Conservation (phyloP, 2,888 invertebrate species). For the Hemistola chrysoprasaria region DNA sequence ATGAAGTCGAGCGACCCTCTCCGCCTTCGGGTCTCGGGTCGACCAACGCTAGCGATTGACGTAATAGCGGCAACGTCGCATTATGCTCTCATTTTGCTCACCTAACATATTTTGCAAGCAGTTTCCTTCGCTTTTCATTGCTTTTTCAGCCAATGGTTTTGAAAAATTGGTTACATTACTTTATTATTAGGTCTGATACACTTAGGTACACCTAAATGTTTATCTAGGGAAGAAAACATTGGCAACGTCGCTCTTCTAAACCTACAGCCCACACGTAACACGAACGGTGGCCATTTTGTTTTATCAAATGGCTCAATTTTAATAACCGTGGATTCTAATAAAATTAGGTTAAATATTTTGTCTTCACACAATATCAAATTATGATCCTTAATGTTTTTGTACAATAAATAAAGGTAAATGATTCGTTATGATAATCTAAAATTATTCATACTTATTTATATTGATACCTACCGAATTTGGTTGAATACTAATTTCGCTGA, state of each 20-base stretch:
- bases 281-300: neutral
- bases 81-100: conserved; percentile 31
- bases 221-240: too few species aligned
- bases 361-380: too few species aligned
- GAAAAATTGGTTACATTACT: conserved; percentile 1
- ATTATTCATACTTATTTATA: too few species aligned
- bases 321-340: neutral
- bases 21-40: conserved; percentile 33
- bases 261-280: too few species aligned
- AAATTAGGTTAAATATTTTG: too few species aligned
- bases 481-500: neutral
- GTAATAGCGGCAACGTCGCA: conserved; percentile 72
- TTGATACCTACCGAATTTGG: neutral
- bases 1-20: conserved; percentile 50
- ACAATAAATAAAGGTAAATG: too few species aligned
- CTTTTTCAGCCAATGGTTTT: neutral
- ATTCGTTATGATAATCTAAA: too few species aligned
- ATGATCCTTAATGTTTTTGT: too few species aligned
- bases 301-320: neutral
- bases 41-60: conserved; percentile 34
- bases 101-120: conserved; percentile 19
- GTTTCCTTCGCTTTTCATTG: neutral
- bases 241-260: too few species aligned
- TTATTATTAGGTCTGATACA: too few species aligned
- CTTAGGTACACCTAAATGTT: too few species aligned